Evolutionary conservation across 2,888 invertebrate genomes (phyloP).

Genomic region (Chelonus formosanus): DNA sequence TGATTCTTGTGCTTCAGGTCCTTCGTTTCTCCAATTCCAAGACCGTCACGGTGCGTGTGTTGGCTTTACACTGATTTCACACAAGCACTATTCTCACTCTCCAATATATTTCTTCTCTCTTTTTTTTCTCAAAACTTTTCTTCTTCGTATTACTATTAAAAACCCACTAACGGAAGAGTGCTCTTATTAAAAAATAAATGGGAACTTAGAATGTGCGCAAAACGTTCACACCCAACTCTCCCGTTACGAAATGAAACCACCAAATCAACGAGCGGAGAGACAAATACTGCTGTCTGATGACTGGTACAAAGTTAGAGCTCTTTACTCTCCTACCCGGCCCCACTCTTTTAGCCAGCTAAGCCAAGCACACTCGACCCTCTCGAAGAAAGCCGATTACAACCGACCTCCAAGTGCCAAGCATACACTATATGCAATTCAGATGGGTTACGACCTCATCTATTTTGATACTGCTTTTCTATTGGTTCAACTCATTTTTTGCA

Average conservation of each 20-base stretch:
- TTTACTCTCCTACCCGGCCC: conserved; percentile 29
- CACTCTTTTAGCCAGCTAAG: background rate
- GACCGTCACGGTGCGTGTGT: conserved; percentile 24
- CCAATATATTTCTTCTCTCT: conserved; percentile 11
- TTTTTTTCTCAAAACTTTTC: background rate
- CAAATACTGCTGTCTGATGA: conserved; percentile 56
- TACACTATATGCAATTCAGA: conserved; percentile 12
- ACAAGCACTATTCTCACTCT: conserved; percentile 21
- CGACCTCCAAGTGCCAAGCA: conserved; percentile 25
- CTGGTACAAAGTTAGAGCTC: conserved; percentile 56
- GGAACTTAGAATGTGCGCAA: conserved; percentile 22
- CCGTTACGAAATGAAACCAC: conserved; percentile 43
- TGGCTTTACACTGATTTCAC: conserved; percentile 27
- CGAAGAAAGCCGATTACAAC: conserved; percentile 20
- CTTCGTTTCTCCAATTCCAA: conserved; percentile 20
- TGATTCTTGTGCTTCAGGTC: conserved; percentile 13
- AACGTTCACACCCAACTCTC: conserved; percentile 44
- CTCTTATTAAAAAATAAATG: background rate
- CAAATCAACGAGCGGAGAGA: conserved; percentile 50
- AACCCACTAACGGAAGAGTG: too few relatives aligned
- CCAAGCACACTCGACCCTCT: background rate
- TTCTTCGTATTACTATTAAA: too few relatives aligned
- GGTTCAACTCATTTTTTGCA: background rate
- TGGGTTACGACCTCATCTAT: conserved; percentile 24
- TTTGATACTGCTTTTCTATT: conserved; percentile 10